Evolutionary conservation across 1,140 invertebrate species (phyloP).

Genomic region (Bombus balteatus): DNA sequence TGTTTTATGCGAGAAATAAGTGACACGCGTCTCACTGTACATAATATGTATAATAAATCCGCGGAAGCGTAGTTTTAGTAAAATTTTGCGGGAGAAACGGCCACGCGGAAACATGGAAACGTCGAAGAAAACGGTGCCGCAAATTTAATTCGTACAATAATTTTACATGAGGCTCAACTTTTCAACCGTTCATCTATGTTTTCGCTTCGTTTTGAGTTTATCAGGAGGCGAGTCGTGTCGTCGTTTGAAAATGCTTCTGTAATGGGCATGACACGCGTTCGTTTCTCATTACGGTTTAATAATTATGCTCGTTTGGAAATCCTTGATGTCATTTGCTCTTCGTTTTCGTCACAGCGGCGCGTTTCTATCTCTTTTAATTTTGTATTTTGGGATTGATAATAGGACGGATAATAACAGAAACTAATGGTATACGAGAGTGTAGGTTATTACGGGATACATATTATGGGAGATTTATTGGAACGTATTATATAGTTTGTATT

Average conservation of each 20-base stretch:
- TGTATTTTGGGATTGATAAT: neutral
- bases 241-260: neutral
- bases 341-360: neutral
- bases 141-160: conserved; percentile 15
- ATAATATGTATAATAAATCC: neutral
- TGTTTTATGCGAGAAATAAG: conserved; percentile 5
- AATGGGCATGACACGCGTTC: neutral
- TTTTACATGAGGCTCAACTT: conserved; percentile 5
- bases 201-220: neutral
- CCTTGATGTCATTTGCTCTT: neutral
- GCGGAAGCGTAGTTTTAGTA: neutral
- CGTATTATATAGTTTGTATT: neutral
- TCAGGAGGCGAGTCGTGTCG: neutral
- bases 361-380: neutral
- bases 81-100: neutral
- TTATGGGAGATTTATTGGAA: neutral
- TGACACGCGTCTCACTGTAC: neutral
- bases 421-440: neutral
- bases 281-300: neutral
- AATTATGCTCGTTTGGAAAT: conserved; percentile 13
- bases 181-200: neutral
- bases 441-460: neutral
- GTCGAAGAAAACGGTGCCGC: neutral
- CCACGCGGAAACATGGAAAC: neutral
- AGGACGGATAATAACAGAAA: neutral